Conservation (phyloP, 2,797 vertebrate species). For the Leontopithecus rosalia region DNA sequence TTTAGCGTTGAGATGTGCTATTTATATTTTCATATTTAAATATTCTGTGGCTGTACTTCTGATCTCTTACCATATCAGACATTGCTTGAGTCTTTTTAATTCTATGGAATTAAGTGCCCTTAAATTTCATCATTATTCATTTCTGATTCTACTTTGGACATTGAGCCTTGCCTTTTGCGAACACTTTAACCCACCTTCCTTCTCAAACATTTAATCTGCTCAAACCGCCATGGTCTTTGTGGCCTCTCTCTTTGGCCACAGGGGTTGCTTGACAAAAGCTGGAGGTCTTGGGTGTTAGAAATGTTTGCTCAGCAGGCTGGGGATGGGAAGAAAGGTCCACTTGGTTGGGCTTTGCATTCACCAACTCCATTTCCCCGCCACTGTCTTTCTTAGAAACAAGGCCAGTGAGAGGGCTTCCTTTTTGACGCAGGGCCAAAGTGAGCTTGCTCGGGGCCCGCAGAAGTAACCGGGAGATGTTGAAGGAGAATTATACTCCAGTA, state of each 20-base stretch:
- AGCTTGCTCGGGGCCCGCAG: background rate
- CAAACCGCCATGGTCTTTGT: background rate
- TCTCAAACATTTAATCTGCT: background rate
- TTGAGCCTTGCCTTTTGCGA: background rate
- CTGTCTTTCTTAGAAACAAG: background rate
- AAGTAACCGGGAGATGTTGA: background rate
- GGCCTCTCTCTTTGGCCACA: no score
- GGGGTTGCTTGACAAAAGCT: background rate
- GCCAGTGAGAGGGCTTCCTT: no score
- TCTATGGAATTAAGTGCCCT: background rate
- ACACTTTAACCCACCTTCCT: background rate
- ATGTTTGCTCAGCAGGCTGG: rapidly evolving
- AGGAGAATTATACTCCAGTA: background rate
- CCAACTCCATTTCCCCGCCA: no score
- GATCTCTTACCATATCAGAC: background rate
- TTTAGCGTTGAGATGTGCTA: background rate
- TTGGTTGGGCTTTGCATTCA: rapidly evolving
- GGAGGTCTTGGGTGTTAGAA: rapidly evolving
- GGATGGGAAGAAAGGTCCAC: background rate
- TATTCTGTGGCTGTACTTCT: background rate
- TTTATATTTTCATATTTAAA: background rate
- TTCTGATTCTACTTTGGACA: background rate
- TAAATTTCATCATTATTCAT: background rate
- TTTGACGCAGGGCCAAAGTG: no score
- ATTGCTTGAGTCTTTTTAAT: background rate